Percentiles rank a stretch among this genome's conserved stretches.
Conservation (phyloP, 2,888 invertebrate genomes). For the Dicyrtoma fusca region DNA sequence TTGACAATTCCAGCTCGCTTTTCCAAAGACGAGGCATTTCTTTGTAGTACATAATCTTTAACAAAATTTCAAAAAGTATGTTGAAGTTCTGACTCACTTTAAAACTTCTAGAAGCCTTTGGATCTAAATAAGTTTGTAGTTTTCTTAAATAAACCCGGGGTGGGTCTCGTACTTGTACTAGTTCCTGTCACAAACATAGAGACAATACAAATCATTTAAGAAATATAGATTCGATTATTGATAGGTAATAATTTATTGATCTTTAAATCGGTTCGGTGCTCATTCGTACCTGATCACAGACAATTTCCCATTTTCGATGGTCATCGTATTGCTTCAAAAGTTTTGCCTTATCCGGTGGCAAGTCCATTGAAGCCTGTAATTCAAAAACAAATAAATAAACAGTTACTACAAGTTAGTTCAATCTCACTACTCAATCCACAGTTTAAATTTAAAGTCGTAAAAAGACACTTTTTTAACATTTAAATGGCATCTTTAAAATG, state of each 20-base stretch:
- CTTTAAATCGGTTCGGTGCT: too few relatives aligned
- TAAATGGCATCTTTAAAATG: too few relatives aligned
- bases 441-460: too few relatives aligned
- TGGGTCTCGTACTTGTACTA: constrained; percentile 97
- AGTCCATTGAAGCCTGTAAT: constrained; percentile 94
- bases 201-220: not conserved
- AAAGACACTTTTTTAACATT: too few relatives aligned
- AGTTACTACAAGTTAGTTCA: too few relatives aligned
- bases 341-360: constrained; percentile 98
- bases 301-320: constrained; percentile 99
- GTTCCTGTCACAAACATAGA: constrained; percentile 69
- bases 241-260: too few relatives aligned
- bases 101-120: constrained; percentile 92
- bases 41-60: too few relatives aligned
- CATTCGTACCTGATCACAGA: constrained; percentile 99
- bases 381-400: not conserved
- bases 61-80: not conserved
- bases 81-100: constrained; percentile 77
- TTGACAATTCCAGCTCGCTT: too few relatives aligned
- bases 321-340: constrained; percentile 92
- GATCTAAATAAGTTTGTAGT: constrained; percentile 92
- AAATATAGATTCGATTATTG: too few relatives aligned
- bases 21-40: too few relatives aligned
- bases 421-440: too few relatives aligned
- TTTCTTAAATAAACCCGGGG: constrained; percentile 96